Evolutionary conservation across 2,888 invertebrate species (phyloP).

Genomic region (Muscina levida): DNA sequence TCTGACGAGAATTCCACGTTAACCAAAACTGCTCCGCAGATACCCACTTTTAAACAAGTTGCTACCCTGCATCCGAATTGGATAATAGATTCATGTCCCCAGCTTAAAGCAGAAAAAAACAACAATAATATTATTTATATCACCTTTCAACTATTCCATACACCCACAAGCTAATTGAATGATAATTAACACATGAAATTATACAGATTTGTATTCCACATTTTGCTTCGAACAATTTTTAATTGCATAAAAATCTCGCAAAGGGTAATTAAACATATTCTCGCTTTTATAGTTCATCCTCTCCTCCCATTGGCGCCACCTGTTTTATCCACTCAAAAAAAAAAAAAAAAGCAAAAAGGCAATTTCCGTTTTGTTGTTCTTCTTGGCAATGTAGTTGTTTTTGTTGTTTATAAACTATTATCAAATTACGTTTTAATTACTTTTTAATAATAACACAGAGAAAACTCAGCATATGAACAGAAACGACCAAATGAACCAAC

Average conservation of each 20-base stretch:
- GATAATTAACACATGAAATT: conserved; percentile 5
- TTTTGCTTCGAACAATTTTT: background rate
- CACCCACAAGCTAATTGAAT: background rate
- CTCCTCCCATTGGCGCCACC: no score
- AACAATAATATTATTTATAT: no score
- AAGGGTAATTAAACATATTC: conserved; percentile 29
- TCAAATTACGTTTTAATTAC: conserved; percentile 64
- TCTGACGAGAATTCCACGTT: no score
- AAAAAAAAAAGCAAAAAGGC: conserved; percentile 13
- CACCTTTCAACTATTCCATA: no score
- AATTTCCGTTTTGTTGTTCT: conserved; percentile 43
- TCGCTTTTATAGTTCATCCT: background rate
- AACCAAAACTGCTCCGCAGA: no score
- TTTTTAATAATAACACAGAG: conserved; percentile 54
- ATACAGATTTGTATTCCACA: background rate
- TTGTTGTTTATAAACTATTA: conserved; percentile 56
- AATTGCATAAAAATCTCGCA: conserved; percentile 11
- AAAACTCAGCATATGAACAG: background rate
- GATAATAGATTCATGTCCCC: no score
- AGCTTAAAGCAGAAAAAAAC: background rate
- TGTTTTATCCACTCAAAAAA: background rate
- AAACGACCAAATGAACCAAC: conserved; percentile 17
- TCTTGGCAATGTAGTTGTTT: background rate
- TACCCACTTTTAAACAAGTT: no score
- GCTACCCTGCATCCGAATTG: no score